Percentiles rank a stretch among this genome's conserved stretches.
Evolutionary conservation across 2,888 invertebrate species (phyloP).

Genomic region (Nomada goodeniana): DNA sequence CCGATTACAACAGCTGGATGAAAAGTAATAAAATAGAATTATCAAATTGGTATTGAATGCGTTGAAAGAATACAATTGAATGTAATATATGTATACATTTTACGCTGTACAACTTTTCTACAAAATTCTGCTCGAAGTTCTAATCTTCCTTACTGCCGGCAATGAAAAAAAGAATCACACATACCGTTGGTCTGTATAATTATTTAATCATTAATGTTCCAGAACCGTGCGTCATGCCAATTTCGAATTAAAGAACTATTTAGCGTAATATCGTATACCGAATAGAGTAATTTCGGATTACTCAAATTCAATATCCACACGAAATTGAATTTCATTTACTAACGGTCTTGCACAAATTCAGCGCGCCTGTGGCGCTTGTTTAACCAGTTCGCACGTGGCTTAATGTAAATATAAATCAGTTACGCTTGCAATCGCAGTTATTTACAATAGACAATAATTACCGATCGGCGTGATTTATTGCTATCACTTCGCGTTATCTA

Average conservation of each 20-base stretch:
- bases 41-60: too few species aligned
- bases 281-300: background rate
- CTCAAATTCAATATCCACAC: background rate
- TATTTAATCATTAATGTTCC: background rate
- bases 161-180: too few species aligned
- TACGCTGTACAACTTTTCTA: too few species aligned
- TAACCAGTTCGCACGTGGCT: conserved; percentile 25
- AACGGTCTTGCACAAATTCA: conserved; percentile 21
- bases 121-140: too few species aligned
- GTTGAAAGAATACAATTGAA: too few species aligned
- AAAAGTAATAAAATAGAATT: too few species aligned
- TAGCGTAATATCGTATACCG: too few species aligned
- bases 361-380: background rate
- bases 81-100: too few species aligned
- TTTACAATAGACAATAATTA: conserved; percentile 48
- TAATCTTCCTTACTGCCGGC: too few species aligned
- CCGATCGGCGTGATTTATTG: conserved; percentile 20
- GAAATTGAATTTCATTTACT: background rate
- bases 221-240: background rate
- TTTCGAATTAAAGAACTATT: background rate
- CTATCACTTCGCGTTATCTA: conserved; percentile 39
- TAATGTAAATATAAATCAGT: conserved; percentile 45
- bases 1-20: too few species aligned
- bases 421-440: conserved; percentile 33
- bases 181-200: background rate